phyloP scores from a whole-genome alignment of 2,888 invertebrate genomes.

The Drosophila prostipennis region DNA sequence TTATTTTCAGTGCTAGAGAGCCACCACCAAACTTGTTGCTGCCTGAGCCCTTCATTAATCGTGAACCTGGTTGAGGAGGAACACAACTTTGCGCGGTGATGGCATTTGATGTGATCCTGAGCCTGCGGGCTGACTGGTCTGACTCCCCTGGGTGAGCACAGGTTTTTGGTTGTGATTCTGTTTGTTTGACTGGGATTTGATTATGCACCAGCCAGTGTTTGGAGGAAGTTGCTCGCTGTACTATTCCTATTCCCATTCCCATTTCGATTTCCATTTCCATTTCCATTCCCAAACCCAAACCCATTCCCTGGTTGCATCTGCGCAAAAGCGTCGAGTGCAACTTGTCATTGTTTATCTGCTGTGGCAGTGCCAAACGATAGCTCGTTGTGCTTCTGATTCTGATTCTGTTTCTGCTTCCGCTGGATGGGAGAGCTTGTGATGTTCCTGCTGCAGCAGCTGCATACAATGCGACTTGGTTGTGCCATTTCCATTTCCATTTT shows the following conservation, averaged over 20 bases:
- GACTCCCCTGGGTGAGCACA: slow-evolving; percentile 42
- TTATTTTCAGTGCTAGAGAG: slow-evolving; percentile 12
- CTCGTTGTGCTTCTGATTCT: slow-evolving; percentile 35
- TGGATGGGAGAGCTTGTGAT: slow-evolving; percentile 16
- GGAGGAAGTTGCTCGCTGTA: slow-evolving; percentile 20
- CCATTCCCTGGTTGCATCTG: slow-evolving; percentile 29
- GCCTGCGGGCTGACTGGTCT: slow-evolving; percentile 4
- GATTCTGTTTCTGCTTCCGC: slow-evolving; percentile 41
- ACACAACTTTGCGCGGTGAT: slow-evolving; percentile 24
- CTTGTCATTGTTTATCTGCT: slow-evolving; percentile 51
- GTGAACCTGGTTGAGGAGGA: slow-evolving; percentile 19
- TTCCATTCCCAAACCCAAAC: slow-evolving; percentile 8
- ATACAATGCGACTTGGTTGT: slow-evolving; percentile 42
- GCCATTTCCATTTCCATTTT: slow-evolving; percentile 48
- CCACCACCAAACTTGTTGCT: slow-evolving; percentile 40
- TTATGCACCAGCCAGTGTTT: slow-evolving; percentile 38
- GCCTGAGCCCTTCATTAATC: slow-evolving; percentile 51
- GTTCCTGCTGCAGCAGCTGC: slow-evolving; percentile 36
- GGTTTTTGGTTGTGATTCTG: slow-evolving; percentile 35
- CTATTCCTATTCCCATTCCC: slow-evolving; percentile 5
- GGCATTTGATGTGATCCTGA: slow-evolving; percentile 38
- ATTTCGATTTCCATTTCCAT: slow-evolving; percentile 6
- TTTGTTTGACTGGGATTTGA: slow-evolving; percentile 45
- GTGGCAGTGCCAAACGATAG: slow-evolving; percentile 36
- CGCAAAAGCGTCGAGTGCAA: slow-evolving; percentile 48